Conservation (phyloP, 2,888 invertebrate genomes). For the Tyria jacobaeae region DNA sequence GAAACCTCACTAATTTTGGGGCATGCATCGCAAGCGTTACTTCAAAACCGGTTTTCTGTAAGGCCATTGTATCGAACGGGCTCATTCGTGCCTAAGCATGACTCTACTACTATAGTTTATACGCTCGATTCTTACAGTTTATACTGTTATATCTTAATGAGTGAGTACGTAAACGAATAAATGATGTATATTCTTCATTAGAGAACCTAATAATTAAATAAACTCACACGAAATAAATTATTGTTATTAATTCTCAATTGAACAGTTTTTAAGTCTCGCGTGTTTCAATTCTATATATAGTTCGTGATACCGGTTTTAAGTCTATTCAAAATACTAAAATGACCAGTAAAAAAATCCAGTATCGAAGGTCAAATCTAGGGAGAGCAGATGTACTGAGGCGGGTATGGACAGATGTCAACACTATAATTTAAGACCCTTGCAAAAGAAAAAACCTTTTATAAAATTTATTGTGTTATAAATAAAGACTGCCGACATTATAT, state of each 20-base stretch:
- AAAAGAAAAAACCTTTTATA: neutral
- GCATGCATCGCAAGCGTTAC: too few species aligned
- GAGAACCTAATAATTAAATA: too few species aligned
- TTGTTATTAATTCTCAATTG: neutral
- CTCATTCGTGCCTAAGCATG: too few species aligned
- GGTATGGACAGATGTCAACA: conserved; percentile 5
- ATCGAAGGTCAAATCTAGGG: conserved; percentile 1
- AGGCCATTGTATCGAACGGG: too few species aligned
- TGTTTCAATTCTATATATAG: conserved; percentile 2
- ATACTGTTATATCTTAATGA: too few species aligned
- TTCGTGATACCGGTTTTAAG: conserved; percentile 1
- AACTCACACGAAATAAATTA: too few species aligned
- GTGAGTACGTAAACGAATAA: too few species aligned
- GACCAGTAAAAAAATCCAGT: neutral
- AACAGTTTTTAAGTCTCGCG: neutral
- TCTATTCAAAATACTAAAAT: conserved; percentile 1
- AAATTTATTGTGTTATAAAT: neutral
- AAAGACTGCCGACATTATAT: neutral
- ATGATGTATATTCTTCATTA: too few species aligned
- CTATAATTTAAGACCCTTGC: conserved; percentile 10
- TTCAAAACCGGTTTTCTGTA: too few species aligned
- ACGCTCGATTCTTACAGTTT: too few species aligned
- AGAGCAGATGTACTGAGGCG: conserved; percentile 13
- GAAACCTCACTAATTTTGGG: too few species aligned
- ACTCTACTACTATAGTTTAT: too few species aligned